Percentiles rank a stretch among this genome's conserved stretches.
Conservation (phyloP, 2,888 invertebrate genomes). For the Phoenoteleia sp. region DNA sequence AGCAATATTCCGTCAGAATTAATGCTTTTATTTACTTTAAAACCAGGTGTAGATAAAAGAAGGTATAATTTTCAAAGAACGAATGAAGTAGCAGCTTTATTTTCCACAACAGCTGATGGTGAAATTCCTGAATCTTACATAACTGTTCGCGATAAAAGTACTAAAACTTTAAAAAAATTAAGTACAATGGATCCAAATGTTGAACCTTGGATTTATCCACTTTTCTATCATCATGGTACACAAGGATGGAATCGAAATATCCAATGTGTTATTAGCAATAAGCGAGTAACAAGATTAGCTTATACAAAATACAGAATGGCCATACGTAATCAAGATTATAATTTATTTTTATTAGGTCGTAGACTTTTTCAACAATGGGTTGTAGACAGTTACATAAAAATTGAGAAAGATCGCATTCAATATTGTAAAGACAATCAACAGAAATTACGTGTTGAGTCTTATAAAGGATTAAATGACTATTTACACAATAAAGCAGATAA, state of each 20-base stretch:
- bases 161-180: background rate
- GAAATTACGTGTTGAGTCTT: background rate
- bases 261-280: background rate
- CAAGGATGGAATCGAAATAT: slow-evolving; percentile 46
- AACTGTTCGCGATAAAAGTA: background rate
- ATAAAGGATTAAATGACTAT: slow-evolving; percentile 37
- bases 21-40: slow-evolving; percentile 58
- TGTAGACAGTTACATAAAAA: too few relatives aligned
- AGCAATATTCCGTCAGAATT: slow-evolving; percentile 37
- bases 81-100: too few relatives aligned
- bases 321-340: background rate
- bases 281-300: slow-evolving; percentile 15
- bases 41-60: slow-evolving; percentile 8
- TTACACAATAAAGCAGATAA: background rate
- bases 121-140: slow-evolving; percentile 70
- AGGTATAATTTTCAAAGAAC: slow-evolving; percentile 68
- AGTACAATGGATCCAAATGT: too few relatives aligned
- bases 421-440: background rate
- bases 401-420: too few relatives aligned
- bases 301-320: background rate
- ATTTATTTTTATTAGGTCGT: background rate
- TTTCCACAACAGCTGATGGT: slow-evolving; percentile 37
- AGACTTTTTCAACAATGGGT: background rate
- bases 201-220: too few relatives aligned
- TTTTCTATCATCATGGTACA: slow-evolving; percentile 62